These are phyloP conservation scores for Ginglymostoma cirratum DNA, from an alignment of 2,113 vertebrate genomes.

Conservation along the genomic window DNA sequence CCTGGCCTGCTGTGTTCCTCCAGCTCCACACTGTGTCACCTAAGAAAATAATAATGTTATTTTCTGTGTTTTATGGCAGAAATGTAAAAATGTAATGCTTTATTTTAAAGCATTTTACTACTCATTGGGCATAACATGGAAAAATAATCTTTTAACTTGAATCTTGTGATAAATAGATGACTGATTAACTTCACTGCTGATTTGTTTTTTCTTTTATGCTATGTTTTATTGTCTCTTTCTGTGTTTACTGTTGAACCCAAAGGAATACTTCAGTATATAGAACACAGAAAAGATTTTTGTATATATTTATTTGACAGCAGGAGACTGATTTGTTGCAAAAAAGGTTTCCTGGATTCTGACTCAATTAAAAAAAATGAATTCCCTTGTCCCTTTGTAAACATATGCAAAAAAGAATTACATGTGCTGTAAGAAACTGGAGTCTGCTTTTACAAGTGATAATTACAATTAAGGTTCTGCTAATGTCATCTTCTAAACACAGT, in stretches of 20 bases:
- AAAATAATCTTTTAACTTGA: neutral
- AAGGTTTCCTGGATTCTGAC: neutral
- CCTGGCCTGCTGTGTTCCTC: too few species aligned
- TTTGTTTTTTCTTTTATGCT: neutral
- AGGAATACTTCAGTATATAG: neutral
- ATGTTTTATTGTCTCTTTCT: neutral
- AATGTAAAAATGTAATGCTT: neutral
- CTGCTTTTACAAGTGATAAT: neutral
- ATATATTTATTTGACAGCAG: neutral
- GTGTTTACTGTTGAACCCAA: neutral
- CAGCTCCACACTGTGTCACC: too few species aligned
- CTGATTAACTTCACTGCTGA: neutral
- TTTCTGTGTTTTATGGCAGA: neutral
- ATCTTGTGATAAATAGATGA: neutral
- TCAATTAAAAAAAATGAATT: neutral
- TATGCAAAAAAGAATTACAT: neutral
- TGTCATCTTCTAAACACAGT: conserved; percentile 6
- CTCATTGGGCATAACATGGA: neutral
- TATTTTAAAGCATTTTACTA: neutral
- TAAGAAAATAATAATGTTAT: neutral
- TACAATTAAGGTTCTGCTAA: neutral
- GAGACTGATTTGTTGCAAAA: neutral
- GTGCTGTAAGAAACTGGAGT: neutral
- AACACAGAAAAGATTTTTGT: neutral
- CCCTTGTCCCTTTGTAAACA: conserved; percentile 9